Evolutionary conservation across 2,113 vertebrate genomes (phyloP).

Genomic region (Hypanus sabinus): DNA sequence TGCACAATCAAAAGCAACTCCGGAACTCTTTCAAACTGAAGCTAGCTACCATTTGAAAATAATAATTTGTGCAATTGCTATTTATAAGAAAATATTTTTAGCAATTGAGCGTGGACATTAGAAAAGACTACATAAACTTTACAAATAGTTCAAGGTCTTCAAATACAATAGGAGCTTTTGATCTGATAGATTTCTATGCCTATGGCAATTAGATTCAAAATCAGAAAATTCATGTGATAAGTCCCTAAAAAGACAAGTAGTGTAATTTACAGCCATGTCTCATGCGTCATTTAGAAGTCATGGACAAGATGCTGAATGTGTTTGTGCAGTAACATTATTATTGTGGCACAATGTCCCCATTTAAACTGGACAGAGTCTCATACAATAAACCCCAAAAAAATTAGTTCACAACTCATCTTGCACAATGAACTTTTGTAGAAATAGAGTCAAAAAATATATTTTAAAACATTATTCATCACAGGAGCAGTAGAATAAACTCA

Average conservation of each 20-base stretch:
- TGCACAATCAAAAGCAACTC: neutral
- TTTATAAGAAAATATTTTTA: conserved; percentile 7
- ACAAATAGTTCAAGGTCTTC: neutral
- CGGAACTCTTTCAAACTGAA: neutral
- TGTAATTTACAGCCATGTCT: neutral
- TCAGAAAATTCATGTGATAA: neutral
- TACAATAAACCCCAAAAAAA: neutral
- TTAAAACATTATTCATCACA: neutral
- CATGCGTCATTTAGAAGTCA: neutral
- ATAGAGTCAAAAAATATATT: conserved; percentile 1
- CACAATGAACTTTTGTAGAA: conserved; percentile 8
- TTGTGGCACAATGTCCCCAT: conserved; percentile 18
- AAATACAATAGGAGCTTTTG: neutral
- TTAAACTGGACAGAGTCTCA: neutral
- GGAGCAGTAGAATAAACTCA: conserved; percentile 11
- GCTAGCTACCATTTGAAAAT: neutral
- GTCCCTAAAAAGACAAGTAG: neutral
- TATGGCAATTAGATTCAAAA: neutral
- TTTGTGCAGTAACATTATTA: conserved; percentile 17
- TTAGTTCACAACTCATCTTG: neutral
- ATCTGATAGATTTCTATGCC: neutral
- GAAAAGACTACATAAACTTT: neutral
- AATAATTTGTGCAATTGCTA: neutral
- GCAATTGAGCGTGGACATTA: neutral
- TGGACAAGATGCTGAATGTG: conserved; percentile 17